Conservation (phyloP, 2,888 invertebrate genomes). For the Clivina fossor region DNA sequence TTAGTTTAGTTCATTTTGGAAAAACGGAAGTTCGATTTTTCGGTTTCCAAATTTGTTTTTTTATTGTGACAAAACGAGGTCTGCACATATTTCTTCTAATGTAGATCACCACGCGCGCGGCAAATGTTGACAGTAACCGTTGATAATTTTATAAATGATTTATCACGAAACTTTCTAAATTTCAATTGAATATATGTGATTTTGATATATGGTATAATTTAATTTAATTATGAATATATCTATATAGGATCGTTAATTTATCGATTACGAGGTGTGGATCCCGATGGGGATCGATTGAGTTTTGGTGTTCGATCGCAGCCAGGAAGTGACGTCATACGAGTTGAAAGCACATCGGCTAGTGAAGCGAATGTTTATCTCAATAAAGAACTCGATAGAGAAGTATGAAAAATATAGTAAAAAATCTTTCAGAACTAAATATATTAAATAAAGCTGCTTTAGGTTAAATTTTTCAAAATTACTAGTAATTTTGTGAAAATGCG, state of each 20-base stretch:
- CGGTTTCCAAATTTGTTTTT: too few species aligned
- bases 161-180: too few species aligned
- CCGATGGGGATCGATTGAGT: slow-evolving; percentile 79
- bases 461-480: too few species aligned
- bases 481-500: too few species aligned
- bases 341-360: slow-evolving; percentile 77
- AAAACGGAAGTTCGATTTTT: slow-evolving; percentile 16
- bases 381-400: slow-evolving; percentile 89
- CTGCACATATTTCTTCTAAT: too few species aligned
- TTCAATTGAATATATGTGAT: too few species aligned
- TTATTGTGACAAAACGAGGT: too few species aligned
- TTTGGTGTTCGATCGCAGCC: slow-evolving; percentile 81
- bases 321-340: slow-evolving; percentile 80
- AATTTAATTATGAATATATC: slow-evolving; percentile 12
- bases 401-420: slow-evolving; percentile 52
- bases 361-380: slow-evolving; percentile 87
- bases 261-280: slow-evolving; percentile 78
- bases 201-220: too few species aligned
- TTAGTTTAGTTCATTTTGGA: slow-evolving; percentile 1
- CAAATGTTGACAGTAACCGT: too few species aligned
- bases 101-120: too few species aligned
- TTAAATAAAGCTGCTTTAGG: background rate
- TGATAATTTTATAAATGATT: too few species aligned
- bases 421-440: slow-evolving; percentile 17
- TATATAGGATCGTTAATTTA: slow-evolving; percentile 84